Base-by-base conservation (phyloP, 2,888 invertebrate species). In the Eurytoma californica region DNA sequence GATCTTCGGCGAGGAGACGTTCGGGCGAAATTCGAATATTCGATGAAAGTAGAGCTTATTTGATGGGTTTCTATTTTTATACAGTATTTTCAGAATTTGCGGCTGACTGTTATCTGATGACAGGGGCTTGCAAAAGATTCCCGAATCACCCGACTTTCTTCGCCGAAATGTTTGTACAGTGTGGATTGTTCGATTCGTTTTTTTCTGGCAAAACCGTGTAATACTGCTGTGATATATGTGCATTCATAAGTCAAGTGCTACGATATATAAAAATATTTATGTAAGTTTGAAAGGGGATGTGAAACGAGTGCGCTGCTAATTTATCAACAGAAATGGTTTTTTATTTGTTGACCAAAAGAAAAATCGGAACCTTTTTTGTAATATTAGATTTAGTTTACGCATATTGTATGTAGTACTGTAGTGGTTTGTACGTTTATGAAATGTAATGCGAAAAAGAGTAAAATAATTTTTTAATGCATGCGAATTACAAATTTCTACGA, bases 171-270 rank as follows among this genome's bases (percentile, higher is more conserved):
- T 72, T 30, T 30, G 53, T 72, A 72, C 57, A 80, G 39, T 63
- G 72, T 66, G 58, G 20, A 55, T 66, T 39, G 58, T 76, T 82
- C 73, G 70, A 80, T 80, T 77, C 67, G 75, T 74, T 77, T 81
- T 72, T 79, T 72, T 60, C 76, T 51, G 66, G 69, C 61, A 47
- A 65, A 79, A 82, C 76, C 61, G 66, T 79, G 74, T 80, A 81
- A 72, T 81, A 70, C 80, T 79, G 78, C 83, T 82, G 82, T 82
- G 82, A 83, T 82, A 82, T 70, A 78, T 80, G 80, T 83, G 80
- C 83, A 82, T 83, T 83, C 77, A 79, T 77, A 80, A 78, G 79
- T 80, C 77, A 77, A 75, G 77, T 80, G 75, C 80, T 77, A 79
- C 65, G 57, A 60, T 53, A 53, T 72, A 77, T 69, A 63, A 28